Conservation (phyloP, 2,888 invertebrate genomes). For the Saturnia pavonia region DNA sequence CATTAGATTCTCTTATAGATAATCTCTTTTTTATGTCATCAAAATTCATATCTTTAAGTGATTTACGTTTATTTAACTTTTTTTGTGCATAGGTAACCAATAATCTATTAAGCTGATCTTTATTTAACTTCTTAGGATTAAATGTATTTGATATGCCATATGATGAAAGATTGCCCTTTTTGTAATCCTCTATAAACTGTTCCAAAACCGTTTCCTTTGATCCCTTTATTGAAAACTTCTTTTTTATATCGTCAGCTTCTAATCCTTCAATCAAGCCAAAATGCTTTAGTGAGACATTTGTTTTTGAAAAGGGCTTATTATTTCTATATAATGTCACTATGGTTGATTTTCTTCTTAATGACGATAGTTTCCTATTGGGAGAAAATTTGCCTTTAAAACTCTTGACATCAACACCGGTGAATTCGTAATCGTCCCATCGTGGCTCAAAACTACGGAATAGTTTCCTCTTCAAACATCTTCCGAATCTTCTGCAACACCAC, state of each 20-base stretch:
- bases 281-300: conserved; percentile 34
- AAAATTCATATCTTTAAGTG: conserved; percentile 26
- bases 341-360: conserved; percentile 14
- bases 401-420: conserved; percentile 38
- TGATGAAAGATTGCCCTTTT: conserved; percentile 30
- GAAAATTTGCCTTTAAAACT: conserved; percentile 37
- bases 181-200: conserved; percentile 34
- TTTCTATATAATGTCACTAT: conserved; percentile 38
- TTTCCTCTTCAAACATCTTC: conserved; percentile 38
- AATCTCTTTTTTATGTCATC: conserved; percentile 33
- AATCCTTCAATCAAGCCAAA: conserved; percentile 39
- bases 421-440: conserved; percentile 38
- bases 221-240: conserved; percentile 30
- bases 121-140: conserved; percentile 29
- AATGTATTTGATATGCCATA: conserved; percentile 26
- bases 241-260: conserved; percentile 32
- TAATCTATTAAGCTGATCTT: conserved; percentile 21
- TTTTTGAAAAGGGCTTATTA: conserved; percentile 32
- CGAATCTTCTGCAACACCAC: conserved; percentile 37
- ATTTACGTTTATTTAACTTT: conserved; percentile 18
- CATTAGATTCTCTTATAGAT: conserved; percentile 37
- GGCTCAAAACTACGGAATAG: conserved; percentile 38
- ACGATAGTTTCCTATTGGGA: conserved; percentile 21
- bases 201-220: conserved; percentile 30
- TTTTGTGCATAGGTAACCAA: conserved; percentile 20